phyloP scores from a whole-genome alignment of 1,140 invertebrate species.

The Drosophila kepulauana region DNA sequence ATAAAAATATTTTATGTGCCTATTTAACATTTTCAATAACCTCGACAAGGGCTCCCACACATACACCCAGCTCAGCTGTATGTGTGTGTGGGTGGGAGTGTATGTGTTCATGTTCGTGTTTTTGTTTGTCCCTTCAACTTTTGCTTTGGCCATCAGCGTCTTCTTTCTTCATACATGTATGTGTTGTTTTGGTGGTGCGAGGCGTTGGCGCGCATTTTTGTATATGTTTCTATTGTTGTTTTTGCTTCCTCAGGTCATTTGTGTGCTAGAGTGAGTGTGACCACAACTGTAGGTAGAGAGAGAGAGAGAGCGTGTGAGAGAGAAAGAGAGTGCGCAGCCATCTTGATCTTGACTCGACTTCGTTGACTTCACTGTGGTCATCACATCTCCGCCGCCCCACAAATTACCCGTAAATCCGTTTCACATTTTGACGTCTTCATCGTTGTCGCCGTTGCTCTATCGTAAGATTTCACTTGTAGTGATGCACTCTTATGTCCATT shows the following conservation, averaged over 20 bases:
- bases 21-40: slow-evolving; percentile 48
- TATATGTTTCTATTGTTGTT: slow-evolving; percentile 32
- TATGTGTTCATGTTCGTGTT: slow-evolving; percentile 45
- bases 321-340: slow-evolving; percentile 12
- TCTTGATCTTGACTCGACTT: slow-evolving; percentile 42
- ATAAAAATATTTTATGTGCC: slow-evolving; percentile 8
- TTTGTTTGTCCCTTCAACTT: slow-evolving; percentile 54
- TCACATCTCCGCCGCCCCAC: slow-evolving; percentile 1
- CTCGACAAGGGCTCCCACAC: slow-evolving; percentile 46
- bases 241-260: slow-evolving; percentile 29
- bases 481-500: slow-evolving; percentile 33
- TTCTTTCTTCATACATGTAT: not conserved
- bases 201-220: slow-evolving; percentile 50
- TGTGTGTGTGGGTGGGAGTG: slow-evolving; percentile 31
- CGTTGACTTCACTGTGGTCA: slow-evolving; percentile 16
- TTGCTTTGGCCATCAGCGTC: slow-evolving; percentile 24
- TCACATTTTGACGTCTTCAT: slow-evolving; percentile 26
- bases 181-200: slow-evolving; percentile 9
- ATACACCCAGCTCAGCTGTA: slow-evolving; percentile 13
- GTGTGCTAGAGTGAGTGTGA: not conserved
- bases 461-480: slow-evolving; percentile 51
- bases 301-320: not conserved
- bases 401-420: slow-evolving; percentile 28
- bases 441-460: slow-evolving; percentile 14
- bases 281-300: slow-evolving; percentile 15